These are phyloP conservation scores for Natator depressus DNA, from an alignment of 2,113 vertebrate species.

Conservation along the genomic window DNA sequence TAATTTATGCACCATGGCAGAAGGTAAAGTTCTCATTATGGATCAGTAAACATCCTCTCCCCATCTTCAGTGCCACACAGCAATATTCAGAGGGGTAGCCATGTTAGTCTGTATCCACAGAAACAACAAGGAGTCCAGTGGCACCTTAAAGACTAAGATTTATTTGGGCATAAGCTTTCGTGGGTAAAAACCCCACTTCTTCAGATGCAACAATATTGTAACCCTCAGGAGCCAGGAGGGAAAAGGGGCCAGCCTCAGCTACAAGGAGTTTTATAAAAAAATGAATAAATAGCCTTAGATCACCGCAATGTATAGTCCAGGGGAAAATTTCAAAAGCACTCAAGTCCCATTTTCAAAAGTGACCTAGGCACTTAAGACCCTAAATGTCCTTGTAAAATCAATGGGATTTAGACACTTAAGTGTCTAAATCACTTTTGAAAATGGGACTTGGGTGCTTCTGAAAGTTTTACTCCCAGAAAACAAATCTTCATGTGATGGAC, in stretches of 20 bases:
- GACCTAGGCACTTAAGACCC: not conserved
- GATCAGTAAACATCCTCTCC: not conserved
- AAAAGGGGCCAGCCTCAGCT: not conserved
- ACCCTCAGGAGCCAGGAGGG: not conserved
- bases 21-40: not conserved
- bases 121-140: no score
- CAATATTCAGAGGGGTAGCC: no score
- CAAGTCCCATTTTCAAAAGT: not conserved
- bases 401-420: not conserved
- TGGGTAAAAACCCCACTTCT: no score
- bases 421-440: not conserved
- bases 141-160: no score
- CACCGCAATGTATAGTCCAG: not conserved
- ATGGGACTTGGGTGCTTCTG: not conserved
- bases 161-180: no score
- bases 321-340: not conserved
- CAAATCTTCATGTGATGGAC: not conserved
- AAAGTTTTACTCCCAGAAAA: not conserved
- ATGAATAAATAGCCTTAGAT: not conserved
- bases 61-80: fast-evolving
- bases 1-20: not conserved
- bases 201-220: not conserved
- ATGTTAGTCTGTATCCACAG: no score
- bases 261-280: not conserved
- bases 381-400: not conserved